Conservation (phyloP, 2,888 invertebrate species). For the Noctua janthe region DNA sequence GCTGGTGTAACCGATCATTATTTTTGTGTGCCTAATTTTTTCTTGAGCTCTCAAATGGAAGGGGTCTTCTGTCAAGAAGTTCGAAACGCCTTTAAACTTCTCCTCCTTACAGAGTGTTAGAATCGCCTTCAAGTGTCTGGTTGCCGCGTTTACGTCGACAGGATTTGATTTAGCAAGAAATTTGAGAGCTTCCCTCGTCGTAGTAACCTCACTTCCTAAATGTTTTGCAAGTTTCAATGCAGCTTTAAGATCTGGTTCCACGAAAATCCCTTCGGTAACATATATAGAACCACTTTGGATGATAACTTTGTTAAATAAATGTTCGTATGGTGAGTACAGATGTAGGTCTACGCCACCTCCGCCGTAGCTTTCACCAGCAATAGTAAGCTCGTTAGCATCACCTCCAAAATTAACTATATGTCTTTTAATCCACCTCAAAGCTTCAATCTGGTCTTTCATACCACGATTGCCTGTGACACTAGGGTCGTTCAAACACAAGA, state of each 20-base stretch:
- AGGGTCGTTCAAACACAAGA: conserved; percentile 78
- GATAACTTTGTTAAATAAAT: conserved; percentile 76
- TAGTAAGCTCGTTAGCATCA: conserved; percentile 75
- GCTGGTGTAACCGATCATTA: conserved; percentile 77
- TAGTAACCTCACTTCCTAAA: conserved; percentile 68
- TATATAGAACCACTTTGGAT: conserved; percentile 77
- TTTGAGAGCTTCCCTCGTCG: conserved; percentile 69
- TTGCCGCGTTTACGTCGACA: conserved; percentile 70
- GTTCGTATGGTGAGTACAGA: conserved; percentile 73
- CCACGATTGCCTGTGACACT: conserved; percentile 78
- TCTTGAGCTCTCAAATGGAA: conserved; percentile 65
- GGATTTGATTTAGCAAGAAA: conserved; percentile 70
- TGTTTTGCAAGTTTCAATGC: conserved; percentile 73
- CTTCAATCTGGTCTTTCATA: conserved; percentile 79
- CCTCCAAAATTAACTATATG: conserved; percentile 82
- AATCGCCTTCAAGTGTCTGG: conserved; percentile 61
- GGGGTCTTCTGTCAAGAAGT: conserved; percentile 70
- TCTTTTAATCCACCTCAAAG: conserved; percentile 78
- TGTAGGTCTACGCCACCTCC: conserved; percentile 79
- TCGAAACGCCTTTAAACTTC: conserved; percentile 66
- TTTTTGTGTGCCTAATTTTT: conserved; percentile 65
- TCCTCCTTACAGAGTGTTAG: conserved; percentile 75
- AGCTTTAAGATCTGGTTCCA: conserved; percentile 69
- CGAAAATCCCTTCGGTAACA: conserved; percentile 70
- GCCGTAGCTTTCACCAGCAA: conserved; percentile 83